Conservation (phyloP, 1,140 invertebrate genomes). For the Melitaea cinxia region DNA sequence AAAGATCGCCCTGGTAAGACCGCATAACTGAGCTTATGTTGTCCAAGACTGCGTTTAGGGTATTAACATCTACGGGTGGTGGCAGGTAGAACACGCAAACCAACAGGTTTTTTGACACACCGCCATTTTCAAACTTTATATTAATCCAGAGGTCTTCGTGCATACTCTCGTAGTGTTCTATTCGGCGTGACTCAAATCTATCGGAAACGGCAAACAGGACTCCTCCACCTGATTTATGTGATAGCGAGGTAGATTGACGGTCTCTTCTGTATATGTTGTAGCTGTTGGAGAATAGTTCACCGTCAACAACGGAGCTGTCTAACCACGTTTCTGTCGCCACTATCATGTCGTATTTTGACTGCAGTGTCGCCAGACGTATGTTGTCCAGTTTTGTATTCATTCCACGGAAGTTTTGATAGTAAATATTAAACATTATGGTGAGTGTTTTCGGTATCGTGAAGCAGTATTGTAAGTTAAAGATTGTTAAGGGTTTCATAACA, state of each 20-base stretch:
- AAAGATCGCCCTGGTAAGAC: too few relatives aligned
- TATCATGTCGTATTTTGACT: constrained; percentile 34
- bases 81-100: neutral
- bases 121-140: neutral
- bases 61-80: neutral
- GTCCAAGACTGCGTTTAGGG: too few relatives aligned
- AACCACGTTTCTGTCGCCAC: constrained; percentile 41
- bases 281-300: constrained; percentile 5
- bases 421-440: neutral
- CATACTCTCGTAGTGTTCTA: neutral
- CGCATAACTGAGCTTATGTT: too few relatives aligned
- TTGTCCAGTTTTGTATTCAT: neutral
- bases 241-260: neutral
- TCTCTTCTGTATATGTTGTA: constrained; percentile 15
- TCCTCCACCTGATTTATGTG: constrained; percentile 7
- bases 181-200: neutral
- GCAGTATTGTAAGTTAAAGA: constrained; percentile 20
- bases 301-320: constrained; percentile 28
- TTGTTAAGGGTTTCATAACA: constrained; percentile 18
- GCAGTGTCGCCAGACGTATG: constrained; percentile 39
- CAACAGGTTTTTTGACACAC: neutral
- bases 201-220: constrained; percentile 9
- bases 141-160: constrained; percentile 9
- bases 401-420: constrained; percentile 47
- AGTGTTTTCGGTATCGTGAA: neutral